These are phyloP conservation scores for Hyposmocoma kahamanoa DNA, from an alignment of 1,140 invertebrate species.

Conservation along the genomic window DNA sequence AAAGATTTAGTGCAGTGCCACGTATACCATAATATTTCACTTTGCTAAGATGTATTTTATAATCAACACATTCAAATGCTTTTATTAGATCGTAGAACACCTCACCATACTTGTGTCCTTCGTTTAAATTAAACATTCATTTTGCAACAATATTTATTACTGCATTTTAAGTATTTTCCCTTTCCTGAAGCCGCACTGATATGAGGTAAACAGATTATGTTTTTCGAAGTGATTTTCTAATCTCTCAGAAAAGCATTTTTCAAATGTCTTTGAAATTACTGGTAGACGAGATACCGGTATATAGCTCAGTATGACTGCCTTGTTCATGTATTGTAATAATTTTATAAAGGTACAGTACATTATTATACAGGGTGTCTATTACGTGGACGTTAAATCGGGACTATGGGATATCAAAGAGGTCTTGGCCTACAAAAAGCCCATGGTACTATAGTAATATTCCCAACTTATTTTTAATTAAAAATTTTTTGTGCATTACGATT, in stretches of 20 bases:
- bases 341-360: background rate
- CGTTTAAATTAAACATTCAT: background rate
- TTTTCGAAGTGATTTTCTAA: background rate
- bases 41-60: background rate
- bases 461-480: no score
- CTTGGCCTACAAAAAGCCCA: no score
- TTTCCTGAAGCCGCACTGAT: background rate
- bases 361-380: no score
- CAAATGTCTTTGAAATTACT: background rate
- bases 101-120: background rate
- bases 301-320: background rate
- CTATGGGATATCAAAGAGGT: no score
- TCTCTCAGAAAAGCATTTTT: background rate
- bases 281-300: background rate
- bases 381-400: no score
- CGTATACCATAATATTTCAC: background rate
- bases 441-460: no score
- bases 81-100: background rate
- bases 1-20: background rate
- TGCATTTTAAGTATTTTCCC: background rate
- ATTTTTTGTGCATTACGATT: no score
- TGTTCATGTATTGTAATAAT: background rate
- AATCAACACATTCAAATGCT: background rate
- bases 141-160: background rate
- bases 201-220: background rate